A percentile compares a stretch with the other conserved stretches of the same genome.
Evolutionary conservation across 2,797 vertebrate species (phyloP).

Genomic region (Epinephelus coioides): DNA sequence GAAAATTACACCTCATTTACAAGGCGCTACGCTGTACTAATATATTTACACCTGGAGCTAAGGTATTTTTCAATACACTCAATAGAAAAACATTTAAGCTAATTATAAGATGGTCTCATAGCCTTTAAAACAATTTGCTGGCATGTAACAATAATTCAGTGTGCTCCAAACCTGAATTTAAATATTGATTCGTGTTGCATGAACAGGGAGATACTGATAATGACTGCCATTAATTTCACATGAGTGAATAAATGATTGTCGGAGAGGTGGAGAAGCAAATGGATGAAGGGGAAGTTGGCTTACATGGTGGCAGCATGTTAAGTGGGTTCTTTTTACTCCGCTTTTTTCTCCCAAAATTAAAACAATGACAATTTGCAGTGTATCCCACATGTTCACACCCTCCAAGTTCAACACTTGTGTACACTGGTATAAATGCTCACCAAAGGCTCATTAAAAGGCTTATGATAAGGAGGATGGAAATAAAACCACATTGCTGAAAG

Average conservation of each 20-base stretch:
- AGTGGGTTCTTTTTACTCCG: neutral
- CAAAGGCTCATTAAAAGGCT: neutral
- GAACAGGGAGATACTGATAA: slow-evolving; percentile 45
- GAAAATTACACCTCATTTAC: slow-evolving; percentile 49
- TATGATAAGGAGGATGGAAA: neutral
- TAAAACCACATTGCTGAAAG: neutral
- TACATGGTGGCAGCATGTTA: neutral
- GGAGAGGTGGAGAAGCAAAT: slow-evolving; percentile 18
- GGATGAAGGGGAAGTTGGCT: neutral
- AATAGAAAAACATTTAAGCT: slow-evolving; percentile 37
- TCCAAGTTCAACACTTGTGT: neutral
- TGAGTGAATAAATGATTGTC: slow-evolving; percentile 45
- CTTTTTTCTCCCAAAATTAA: neutral
- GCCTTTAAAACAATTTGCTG: slow-evolving; percentile 44
- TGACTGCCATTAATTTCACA: slow-evolving; percentile 50
- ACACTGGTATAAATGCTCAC: neutral
- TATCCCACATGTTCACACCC: neutral
- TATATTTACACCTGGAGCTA: slow-evolving; percentile 38
- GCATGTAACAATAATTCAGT: slow-evolving; percentile 53
- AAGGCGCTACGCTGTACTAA: neutral
- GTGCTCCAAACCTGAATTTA: slow-evolving; percentile 48
- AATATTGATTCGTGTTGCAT: slow-evolving; percentile 34
- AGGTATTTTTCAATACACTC: slow-evolving; percentile 31
- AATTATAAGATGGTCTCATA: slow-evolving; percentile 41
- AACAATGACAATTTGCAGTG: neutral